A percentile compares a stretch with the other conserved stretches of the same genome.
Evolutionary conservation across 2,888 invertebrate genomes (phyloP).

Genomic region (Protula sp.): DNA sequence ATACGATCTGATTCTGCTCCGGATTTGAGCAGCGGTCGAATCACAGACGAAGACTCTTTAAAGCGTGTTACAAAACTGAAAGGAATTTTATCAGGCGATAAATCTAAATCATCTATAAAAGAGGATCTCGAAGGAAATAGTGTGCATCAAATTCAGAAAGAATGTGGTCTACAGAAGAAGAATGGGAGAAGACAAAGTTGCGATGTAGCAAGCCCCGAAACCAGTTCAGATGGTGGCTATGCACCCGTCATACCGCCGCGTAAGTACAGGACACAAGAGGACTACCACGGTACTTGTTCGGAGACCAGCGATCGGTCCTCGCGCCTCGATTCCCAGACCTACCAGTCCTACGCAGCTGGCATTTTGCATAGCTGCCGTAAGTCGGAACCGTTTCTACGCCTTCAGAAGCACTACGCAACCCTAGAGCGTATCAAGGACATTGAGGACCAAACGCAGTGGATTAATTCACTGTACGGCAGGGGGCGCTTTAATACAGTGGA

Average conservation of each 20-base stretch:
- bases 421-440: slow-evolving; percentile 70
- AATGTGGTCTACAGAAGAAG: too few species aligned
- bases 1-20: slow-evolving; percentile 8
- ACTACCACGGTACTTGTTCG: slow-evolving; percentile 5
- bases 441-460: slow-evolving; percentile 8
- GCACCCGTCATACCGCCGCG: background rate
- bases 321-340: slow-evolving; percentile 41
- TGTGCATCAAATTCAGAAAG: too few species aligned
- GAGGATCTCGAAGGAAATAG: too few species aligned
- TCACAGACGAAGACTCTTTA: background rate
- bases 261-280: background rate
- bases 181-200: too few species aligned
- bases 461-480: slow-evolving; percentile 6
- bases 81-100: too few species aligned
- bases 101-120: too few species aligned
- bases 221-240: background rate
- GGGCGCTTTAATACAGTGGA: slow-evolving; percentile 4
- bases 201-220: background rate
- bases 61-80: background rate
- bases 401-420: slow-evolving; percentile 78
- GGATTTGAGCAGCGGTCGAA: background rate
- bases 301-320: slow-evolving; percentile 40
- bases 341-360: slow-evolving; percentile 50
- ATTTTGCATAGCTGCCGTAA: slow-evolving; percentile 63
- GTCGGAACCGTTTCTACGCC: slow-evolving; percentile 75